Percentiles rank a stretch among this genome's conserved stretches.
Evolutionary conservation across 2,888 invertebrate species (phyloP).

Genomic region (Cheilosia vernalis): DNA sequence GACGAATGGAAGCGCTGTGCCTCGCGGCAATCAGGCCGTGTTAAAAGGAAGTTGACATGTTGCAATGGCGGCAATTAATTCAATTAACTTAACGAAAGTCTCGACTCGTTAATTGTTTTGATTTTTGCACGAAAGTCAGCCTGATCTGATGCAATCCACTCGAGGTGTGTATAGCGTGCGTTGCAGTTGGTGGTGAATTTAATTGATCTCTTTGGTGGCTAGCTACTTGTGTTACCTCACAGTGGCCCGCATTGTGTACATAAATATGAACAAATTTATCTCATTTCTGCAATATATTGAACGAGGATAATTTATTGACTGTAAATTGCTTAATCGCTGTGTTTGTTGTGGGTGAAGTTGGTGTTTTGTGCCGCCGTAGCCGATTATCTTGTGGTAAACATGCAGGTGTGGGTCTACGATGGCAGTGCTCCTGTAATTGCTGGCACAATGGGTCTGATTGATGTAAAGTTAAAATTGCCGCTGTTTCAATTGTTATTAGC

Average conservation of each 20-base stretch:
- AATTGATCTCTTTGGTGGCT: conserved; percentile 59
- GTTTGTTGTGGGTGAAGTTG: conserved; percentile 59
- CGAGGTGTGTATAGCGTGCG: conserved; percentile 53
- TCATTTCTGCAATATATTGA: conserved; percentile 49
- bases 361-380: conserved; percentile 13
- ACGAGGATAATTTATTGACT: conserved; percentile 63
- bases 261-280: conserved; percentile 49
- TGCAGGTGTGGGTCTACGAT: conserved; percentile 37
- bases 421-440: conserved; percentile 9
- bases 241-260: conserved; percentile 34
- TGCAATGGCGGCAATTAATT: conserved; percentile 68
- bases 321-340: conserved; percentile 59
- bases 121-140: conserved; percentile 35
- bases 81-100: conserved; percentile 72
- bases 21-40: conserved; percentile 47
- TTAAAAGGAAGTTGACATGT: conserved; percentile 71
- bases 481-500: too few relatives aligned
- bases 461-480: not conserved
- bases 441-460: conserved; percentile 5
- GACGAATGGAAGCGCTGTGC: not conserved
- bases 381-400: conserved; percentile 8
- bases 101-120: conserved; percentile 63
- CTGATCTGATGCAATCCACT: conserved; percentile 55
- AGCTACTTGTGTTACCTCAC: conserved; percentile 57
- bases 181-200: conserved; percentile 55